Percentiles rank a stretch among this genome's conserved stretches.
Evolutionary conservation across 2,888 invertebrate species (phyloP).

Genomic region (Lithophane socia): DNA sequence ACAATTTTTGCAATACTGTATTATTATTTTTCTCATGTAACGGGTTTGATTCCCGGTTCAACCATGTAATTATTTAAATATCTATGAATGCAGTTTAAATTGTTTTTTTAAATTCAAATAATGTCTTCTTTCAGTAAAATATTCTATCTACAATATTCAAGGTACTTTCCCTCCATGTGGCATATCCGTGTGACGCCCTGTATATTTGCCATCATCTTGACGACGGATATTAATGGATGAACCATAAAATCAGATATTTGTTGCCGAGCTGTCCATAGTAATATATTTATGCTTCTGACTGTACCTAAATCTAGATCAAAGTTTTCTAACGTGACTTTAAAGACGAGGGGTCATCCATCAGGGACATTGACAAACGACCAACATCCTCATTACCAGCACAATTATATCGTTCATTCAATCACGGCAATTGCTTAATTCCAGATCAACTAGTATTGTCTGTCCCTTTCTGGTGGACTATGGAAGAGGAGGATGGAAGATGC

Average conservation of each 20-base stretch:
- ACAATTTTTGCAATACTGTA: no score
- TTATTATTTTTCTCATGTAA: no score
- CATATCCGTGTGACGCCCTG: no score
- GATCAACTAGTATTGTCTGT: conserved; percentile 12
- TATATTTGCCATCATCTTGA: no score
- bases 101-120: no score
- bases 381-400: conserved; percentile 73
- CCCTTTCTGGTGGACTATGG: not conserved
- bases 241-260: no score
- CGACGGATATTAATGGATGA: not conserved
- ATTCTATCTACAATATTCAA: no score
- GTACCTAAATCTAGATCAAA: not conserved
- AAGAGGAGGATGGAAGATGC: conserved; percentile 10
- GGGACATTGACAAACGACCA: conserved; percentile 56
- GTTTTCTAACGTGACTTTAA: not conserved
- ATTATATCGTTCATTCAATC: conserved; percentile 70
- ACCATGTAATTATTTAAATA: no score
- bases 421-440: conserved; percentile 64
- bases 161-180: no score
- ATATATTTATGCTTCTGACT: not conserved
- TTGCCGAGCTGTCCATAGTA: not conserved
- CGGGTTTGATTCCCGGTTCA: no score
- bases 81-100: no score
- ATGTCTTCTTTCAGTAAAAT: no score
- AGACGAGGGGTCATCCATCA: conserved; percentile 35